Percentiles rank a stretch among this genome's conserved stretches.
These are phyloP conservation scores for Lepilemur septentrionalis DNA, from an alignment of 2,797 vertebrate genomes.

Conservation along the genomic window DNA sequence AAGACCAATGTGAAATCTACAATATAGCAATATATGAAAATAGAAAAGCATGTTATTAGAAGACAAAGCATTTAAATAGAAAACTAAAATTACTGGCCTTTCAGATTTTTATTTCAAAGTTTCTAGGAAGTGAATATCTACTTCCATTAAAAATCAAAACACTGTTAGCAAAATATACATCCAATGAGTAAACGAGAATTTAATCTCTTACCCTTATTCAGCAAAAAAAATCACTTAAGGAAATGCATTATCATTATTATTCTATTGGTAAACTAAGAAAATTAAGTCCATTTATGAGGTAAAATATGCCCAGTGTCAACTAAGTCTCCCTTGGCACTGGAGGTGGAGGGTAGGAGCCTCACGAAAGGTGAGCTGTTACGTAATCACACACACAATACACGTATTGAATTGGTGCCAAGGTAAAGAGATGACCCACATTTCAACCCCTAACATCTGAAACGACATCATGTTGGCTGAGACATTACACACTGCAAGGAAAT, in stretches of 20 bases:
- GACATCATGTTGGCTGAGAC: neutral
- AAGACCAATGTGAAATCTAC: neutral
- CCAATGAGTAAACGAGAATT: slow-evolving; percentile 9
- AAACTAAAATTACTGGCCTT: neutral
- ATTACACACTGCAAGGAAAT: slow-evolving; percentile 41
- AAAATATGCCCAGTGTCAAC: neutral
- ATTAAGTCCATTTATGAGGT: neutral
- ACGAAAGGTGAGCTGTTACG: neutral
- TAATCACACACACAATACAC: neutral
- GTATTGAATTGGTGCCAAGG: neutral
- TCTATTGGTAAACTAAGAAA: neutral
- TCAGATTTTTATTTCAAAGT: neutral
- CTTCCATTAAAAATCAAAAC: neutral
- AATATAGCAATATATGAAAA: neutral
- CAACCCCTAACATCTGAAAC: neutral
- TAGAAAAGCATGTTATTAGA: neutral
- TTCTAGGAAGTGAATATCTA: neutral
- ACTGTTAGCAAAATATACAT: neutral
- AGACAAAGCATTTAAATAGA: neutral
- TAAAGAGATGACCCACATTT: slow-evolving; percentile 5
- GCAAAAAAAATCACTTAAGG: neutral
- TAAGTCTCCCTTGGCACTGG: neutral
- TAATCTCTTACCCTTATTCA: neutral
- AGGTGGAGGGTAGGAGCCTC: neutral
- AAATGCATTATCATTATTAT: neutral